phyloP scores from a whole-genome alignment of 2,113 vertebrate species.

The Bungarus multicinctus region DNA sequence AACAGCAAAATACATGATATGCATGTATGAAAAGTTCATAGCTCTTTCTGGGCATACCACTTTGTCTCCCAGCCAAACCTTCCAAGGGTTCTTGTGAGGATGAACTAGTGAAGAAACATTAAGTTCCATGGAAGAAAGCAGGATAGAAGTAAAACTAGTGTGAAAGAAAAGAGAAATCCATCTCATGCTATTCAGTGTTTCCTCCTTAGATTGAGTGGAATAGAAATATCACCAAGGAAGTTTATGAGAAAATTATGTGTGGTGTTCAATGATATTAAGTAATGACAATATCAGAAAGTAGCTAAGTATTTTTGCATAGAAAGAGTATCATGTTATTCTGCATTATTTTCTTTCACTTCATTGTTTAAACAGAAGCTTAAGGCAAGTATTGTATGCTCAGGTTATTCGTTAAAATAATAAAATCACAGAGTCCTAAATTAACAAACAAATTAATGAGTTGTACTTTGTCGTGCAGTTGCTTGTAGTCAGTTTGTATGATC shows the following conservation, averaged over 20 bases:
- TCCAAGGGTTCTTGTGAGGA: no score
- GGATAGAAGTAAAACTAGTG: neutral
- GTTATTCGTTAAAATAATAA: slow-evolving; percentile 53
- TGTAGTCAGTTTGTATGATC: no score
- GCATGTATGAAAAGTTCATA: no score
- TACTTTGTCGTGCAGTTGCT: no score
- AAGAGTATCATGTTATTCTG: neutral
- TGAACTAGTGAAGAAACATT: neutral
- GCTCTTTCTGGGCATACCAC: no score
- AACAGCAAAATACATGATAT: no score
- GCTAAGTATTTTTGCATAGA: neutral
- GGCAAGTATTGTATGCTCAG: slow-evolving; percentile 42
- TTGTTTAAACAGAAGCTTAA: slow-evolving; percentile 19
- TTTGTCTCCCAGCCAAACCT: no score
- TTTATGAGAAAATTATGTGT: neutral
- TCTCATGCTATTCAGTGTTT: neutral
- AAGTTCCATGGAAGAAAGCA: neutral
- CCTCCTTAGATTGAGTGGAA: neutral
- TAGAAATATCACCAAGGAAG: neutral
- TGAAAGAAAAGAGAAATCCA: neutral
- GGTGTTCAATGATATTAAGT: neutral
- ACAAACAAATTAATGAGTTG: slow-evolving; percentile 49
- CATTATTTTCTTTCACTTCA: slow-evolving; percentile 36
- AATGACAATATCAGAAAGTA: neutral
- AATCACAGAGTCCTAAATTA: slow-evolving; percentile 55